A percentile compares a stretch with the other conserved stretches of the same genome.
Conservation (phyloP, 2,797 vertebrate species). For the Syncerus caffer region DNA sequence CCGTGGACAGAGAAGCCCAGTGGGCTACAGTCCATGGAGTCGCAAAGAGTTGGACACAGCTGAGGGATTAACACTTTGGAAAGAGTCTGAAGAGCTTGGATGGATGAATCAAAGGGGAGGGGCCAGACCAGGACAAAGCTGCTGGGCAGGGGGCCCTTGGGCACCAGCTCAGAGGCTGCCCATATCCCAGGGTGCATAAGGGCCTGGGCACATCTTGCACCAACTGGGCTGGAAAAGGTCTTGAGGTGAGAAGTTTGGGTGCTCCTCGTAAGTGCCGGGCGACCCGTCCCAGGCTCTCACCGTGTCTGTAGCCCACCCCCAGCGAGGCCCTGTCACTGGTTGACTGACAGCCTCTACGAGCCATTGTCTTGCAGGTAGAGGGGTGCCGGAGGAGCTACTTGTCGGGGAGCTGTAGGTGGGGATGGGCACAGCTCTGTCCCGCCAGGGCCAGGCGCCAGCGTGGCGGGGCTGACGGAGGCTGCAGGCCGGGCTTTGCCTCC, state of each 20-base stretch:
- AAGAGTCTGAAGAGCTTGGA: not conserved
- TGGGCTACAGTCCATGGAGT: not conserved
- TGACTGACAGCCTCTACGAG: not conserved
- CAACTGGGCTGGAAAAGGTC: not conserved
- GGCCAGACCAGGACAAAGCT: not conserved
- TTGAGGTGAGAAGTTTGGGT: not conserved
- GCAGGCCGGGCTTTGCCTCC: not conserved
- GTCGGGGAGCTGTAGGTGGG: not conserved
- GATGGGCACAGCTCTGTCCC: not conserved
- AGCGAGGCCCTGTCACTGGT: too few relatives aligned
- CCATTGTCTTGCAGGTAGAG: not conserved
- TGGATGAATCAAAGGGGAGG: not conserved
- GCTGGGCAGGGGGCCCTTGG: not conserved
- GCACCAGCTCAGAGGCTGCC: not conserved
- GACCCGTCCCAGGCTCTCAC: not conserved
- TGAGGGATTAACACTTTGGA: not conserved
- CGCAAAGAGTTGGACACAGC: not conserved
- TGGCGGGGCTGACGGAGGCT: accelerated
- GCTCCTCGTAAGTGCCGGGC: not conserved
- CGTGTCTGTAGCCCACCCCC: accelerated
- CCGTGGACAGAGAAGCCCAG: not conserved
- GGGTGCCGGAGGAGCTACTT: too few relatives aligned
- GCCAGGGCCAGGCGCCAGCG: accelerated
- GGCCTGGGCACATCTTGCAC: not conserved
- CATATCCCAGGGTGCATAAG: accelerated